These are phyloP conservation scores for Bagarius yarrelli DNA, from an alignment of 2,113 vertebrate genomes.

Conservation along the genomic window DNA sequence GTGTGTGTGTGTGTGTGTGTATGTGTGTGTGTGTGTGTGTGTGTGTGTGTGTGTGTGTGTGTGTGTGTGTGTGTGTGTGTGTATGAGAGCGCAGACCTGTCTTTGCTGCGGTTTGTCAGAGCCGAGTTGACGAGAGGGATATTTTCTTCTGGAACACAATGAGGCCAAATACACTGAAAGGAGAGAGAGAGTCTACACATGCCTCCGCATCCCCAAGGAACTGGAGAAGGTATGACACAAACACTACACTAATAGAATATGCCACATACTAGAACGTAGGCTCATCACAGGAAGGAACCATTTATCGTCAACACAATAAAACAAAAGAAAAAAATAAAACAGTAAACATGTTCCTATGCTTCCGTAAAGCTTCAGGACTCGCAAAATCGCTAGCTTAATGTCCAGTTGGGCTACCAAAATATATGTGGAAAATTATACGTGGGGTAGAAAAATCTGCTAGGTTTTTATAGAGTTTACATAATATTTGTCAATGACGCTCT, in stretches of 20 bases:
- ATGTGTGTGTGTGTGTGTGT: constrained; percentile 38
- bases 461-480: too few species aligned
- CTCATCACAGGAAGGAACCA: not conserved
- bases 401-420: too few species aligned
- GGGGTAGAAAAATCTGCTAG: too few species aligned
- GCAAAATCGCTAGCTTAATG: too few species aligned
- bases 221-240: constrained; percentile 84
- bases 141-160: constrained; percentile 98
- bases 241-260: not conserved
- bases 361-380: too few species aligned
- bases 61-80: constrained; percentile 45
- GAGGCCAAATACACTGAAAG: constrained; percentile 97
- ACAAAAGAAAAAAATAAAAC: not conserved
- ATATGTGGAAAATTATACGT: too few species aligned
- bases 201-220: constrained; percentile 93
- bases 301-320: not conserved
- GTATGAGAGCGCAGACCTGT: constrained; percentile 76
- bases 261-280: not conserved
- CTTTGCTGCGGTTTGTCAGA: constrained; percentile 89
- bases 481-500: too few species aligned
- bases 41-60: constrained; percentile 30
- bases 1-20: constrained; percentile 26
- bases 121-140: constrained; percentile 94
- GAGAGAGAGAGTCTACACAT: constrained; percentile 94
- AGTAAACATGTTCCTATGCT: not conserved